Percentiles rank a stretch among this genome's conserved stretches.
Evolutionary conservation across 2,113 vertebrate species (phyloP).

Genomic region (Todiramphus saurophagus): DNA sequence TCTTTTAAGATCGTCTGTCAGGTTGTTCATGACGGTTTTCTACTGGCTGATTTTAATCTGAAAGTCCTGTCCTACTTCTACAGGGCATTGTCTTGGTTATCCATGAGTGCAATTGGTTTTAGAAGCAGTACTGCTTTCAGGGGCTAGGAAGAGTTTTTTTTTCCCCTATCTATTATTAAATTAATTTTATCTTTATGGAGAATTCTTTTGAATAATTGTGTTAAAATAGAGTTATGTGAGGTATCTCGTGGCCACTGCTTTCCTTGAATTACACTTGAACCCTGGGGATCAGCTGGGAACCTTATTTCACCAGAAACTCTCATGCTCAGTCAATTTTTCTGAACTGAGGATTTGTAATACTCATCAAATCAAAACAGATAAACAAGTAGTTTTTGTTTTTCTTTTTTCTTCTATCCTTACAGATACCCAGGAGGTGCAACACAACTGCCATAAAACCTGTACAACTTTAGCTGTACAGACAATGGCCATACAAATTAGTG

Average conservation of each 20-base stretch:
- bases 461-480: not conserved
- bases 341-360: not conserved
- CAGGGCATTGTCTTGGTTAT: not conserved
- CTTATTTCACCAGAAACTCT: not conserved
- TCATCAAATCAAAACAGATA: not conserved
- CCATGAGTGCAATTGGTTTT: not conserved
- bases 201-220: not conserved
- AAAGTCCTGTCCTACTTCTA: not conserved
- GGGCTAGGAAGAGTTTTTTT: not conserved
- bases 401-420: not conserved
- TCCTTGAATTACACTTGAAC: not conserved
- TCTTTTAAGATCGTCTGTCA: not conserved
- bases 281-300: not conserved
- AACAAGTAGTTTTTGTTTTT: not conserved
- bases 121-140: not conserved
- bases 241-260: not conserved
- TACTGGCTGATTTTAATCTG: not conserved
- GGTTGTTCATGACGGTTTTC: not conserved
- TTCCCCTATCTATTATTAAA: not conserved
- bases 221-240: not conserved
- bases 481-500: not conserved
- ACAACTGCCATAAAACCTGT: not conserved
- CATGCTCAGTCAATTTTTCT: not conserved
- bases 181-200: not conserved
- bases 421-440: not conserved